These are phyloP conservation scores for Eristalis arbustorum DNA, from an alignment of 2,888 invertebrate genomes.

Conservation along the genomic window DNA sequence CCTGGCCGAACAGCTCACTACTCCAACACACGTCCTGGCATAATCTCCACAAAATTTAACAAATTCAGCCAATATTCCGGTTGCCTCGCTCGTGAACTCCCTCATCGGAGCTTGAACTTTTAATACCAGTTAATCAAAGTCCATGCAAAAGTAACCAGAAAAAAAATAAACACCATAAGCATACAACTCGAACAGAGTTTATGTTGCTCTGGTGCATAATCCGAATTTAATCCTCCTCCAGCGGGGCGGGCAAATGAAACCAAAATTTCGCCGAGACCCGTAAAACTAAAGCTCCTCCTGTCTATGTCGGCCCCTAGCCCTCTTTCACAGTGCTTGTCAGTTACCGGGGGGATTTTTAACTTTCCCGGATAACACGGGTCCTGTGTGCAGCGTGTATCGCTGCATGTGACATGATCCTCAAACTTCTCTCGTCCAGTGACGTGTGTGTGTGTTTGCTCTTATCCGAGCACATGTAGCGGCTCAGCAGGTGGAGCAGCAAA, in stretches of 20 bases:
- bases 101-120: neutral
- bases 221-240: constrained; percentile 27
- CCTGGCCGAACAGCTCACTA: too few relatives aligned
- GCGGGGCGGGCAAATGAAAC: constrained; percentile 30
- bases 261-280: constrained; percentile 11
- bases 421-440: constrained; percentile 1
- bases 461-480: neutral
- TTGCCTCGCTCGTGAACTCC: neutral
- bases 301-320: neutral
- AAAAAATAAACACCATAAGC: neutral
- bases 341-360: constrained; percentile 33
- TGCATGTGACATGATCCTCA: constrained; percentile 43
- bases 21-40: neutral
- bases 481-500: neutral
- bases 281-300: neutral
- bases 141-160: neutral
- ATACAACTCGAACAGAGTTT: neutral
- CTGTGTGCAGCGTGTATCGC: constrained; percentile 24
- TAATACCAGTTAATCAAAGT: neutral
- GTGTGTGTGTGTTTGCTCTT: constrained; percentile 7
- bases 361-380: constrained; percentile 32
- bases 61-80: neutral
- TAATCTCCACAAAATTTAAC: neutral
- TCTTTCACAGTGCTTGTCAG: neutral
- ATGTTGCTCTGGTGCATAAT: constrained; percentile 15